phyloP scores from a whole-genome alignment of 2,113 vertebrate genomes.

The Larimichthys polyactis region DNA sequence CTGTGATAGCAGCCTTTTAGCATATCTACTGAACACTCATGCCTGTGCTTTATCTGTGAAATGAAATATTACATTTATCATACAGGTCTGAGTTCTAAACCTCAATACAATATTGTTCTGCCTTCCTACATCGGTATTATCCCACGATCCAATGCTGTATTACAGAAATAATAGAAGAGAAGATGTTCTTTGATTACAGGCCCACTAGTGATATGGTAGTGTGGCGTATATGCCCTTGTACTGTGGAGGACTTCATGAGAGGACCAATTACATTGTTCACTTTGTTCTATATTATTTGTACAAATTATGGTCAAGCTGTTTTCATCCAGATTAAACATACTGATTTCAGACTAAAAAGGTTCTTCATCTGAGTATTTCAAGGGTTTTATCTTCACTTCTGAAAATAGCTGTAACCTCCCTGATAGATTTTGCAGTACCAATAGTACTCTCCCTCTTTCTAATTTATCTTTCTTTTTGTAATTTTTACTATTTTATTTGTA shows the following conservation, averaged over 20 bases:
- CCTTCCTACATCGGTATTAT: neutral
- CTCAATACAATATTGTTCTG: neutral
- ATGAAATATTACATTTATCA: neutral
- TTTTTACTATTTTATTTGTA: no score
- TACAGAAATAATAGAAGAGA: slow-evolving; percentile 17
- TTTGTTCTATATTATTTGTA: neutral
- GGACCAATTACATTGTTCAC: neutral
- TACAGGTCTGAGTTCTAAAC: slow-evolving; percentile 7
- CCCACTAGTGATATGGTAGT: neutral
- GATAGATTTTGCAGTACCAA: no score
- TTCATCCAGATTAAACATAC: neutral
- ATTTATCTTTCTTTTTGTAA: no score
- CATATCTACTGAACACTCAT: neutral
- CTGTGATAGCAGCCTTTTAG: slow-evolving; percentile 25
- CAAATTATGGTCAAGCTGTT: neutral
- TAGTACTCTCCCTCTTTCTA: no score
- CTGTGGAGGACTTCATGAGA: neutral
- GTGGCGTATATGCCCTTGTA: neutral
- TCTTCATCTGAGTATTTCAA: no score
- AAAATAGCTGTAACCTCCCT: neutral
- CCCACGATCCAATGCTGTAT: neutral
- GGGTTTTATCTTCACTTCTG: neutral
- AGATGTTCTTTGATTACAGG: slow-evolving; percentile 30
- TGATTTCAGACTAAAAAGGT: no score
- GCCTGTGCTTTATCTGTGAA: slow-evolving; percentile 6